Evolutionary conservation across 2,113 vertebrate genomes (phyloP).

Genomic region (Turdus rufiventris): DNA sequence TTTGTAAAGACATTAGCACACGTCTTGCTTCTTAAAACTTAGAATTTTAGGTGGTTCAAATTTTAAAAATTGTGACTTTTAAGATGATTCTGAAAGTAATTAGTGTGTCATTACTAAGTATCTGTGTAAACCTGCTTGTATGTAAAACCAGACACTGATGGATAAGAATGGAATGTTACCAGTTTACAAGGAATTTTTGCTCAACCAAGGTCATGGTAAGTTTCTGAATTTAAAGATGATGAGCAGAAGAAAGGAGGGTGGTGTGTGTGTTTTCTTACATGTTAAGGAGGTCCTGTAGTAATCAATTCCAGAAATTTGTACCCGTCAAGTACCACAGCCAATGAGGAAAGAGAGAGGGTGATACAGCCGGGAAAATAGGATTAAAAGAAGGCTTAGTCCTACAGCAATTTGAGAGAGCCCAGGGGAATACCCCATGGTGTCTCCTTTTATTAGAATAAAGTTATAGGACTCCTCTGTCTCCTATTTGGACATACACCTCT

Average conservation of each 20-base stretch:
- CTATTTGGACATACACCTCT: not conserved
- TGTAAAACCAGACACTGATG: not conserved
- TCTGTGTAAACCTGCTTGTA: not conserved
- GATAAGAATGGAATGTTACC: not conserved
- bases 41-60: not conserved
- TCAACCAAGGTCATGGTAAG: not conserved
- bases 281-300: not conserved
- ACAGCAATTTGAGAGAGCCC: not conserved
- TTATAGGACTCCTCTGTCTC: not conserved
- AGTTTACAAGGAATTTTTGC: not conserved
- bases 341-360: not conserved
- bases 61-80: not conserved
- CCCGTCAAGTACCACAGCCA: not conserved
- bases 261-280: not conserved
- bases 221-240: not conserved
- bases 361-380: not conserved
- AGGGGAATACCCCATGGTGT: not conserved
- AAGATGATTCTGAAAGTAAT: not conserved
- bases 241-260: not conserved
- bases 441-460: not conserved
- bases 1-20: not conserved
- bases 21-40: not conserved
- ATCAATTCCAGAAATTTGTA: not conserved
- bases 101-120: not conserved
- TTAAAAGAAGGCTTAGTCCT: not conserved